Percentiles rank a stretch among this genome's conserved stretches.
phyloP scores from a whole-genome alignment of 2,888 invertebrate genomes.

The Acanthoscelides obtectus region DNA sequence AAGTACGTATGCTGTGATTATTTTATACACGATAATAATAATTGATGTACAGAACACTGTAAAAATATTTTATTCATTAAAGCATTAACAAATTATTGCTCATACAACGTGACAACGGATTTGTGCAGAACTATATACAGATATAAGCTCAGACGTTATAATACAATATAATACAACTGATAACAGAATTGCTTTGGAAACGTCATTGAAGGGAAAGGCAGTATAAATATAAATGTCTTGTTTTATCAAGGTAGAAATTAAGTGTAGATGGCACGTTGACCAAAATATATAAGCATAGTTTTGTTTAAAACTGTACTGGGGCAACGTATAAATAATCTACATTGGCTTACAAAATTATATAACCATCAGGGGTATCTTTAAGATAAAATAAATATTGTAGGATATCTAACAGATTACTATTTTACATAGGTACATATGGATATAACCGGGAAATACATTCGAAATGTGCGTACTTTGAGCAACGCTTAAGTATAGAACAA shows the following conservation, averaged over 20 bases:
- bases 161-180: background rate
- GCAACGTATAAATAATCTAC: background rate
- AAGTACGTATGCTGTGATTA: background rate
- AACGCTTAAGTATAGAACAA: no score
- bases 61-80: background rate
- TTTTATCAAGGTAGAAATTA: background rate
- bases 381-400: slow-evolving; percentile 14
- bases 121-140: background rate
- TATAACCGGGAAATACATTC: slow-evolving; percentile 10
- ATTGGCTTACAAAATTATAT: slow-evolving; percentile 7
- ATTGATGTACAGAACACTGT: background rate
- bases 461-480: background rate
- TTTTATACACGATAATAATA: background rate
- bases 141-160: background rate
- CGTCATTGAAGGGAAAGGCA: background rate
- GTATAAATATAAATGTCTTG: background rate
- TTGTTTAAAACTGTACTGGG: no score
- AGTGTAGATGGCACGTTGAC: no score
- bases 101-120: background rate
- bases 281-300: no score
- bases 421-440: slow-evolving; percentile 7
- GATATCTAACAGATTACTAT: slow-evolving; percentile 11
- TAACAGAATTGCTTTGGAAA: background rate
- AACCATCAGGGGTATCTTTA: slow-evolving; percentile 11
- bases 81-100: background rate